Conservation (phyloP, 1,140 invertebrate genomes). For the Alviniconcha marisindica region DNA sequence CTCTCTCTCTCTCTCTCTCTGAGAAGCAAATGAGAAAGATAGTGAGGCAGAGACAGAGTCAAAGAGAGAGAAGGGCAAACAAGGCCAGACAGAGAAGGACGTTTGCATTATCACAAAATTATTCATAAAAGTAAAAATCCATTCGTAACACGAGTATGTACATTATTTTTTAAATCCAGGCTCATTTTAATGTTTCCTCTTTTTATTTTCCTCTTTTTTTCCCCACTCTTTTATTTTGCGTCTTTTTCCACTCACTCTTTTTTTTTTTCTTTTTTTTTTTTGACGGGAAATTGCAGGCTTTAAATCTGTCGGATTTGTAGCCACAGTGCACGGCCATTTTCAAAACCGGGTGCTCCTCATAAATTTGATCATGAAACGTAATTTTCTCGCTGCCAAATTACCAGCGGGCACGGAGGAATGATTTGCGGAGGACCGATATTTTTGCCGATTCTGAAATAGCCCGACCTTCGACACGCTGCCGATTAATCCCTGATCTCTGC, state of each 20-base stretch:
- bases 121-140: no score
- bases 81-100: no score
- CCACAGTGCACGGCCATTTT: neutral
- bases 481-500: conserved; percentile 24
- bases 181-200: no score
- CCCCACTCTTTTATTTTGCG: no score
- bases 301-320: neutral
- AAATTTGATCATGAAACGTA: conserved; percentile 26
- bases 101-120: no score
- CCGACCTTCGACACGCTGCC: neutral
- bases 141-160: no score
- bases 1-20: no score
- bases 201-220: no score
- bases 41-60: neutral
- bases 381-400: conserved; percentile 16
- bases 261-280: neutral
- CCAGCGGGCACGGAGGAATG: neutral
- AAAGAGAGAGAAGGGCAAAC: no score
- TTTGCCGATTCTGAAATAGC: neutral
- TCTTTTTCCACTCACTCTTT: no score
- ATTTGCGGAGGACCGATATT: conserved; percentile 17
- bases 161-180: no score
- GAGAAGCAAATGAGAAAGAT: conserved; percentile 29
- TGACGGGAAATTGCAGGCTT: neutral
- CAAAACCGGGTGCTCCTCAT: conserved; percentile 1